Evolutionary conservation across 2,113 vertebrate species (phyloP).

Genomic region (Patagioenas fasciata): DNA sequence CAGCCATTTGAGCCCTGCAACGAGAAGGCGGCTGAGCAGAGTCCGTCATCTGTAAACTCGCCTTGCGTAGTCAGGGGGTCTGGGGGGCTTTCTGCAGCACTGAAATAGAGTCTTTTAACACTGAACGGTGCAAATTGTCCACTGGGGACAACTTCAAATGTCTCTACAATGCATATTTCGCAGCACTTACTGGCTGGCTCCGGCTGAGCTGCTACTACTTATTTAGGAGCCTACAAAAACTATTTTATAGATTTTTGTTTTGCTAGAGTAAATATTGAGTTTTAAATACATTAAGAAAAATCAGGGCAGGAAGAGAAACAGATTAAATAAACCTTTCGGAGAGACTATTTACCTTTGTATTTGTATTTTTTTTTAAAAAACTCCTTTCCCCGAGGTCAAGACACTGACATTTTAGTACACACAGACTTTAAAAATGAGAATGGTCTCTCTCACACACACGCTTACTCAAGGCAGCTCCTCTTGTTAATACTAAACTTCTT

Average conservation of each 20-base stretch:
- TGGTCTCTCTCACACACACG: not conserved
- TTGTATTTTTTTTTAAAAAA: not conserved
- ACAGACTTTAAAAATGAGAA: constrained; percentile 55
- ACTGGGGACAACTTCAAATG: constrained; percentile 73
- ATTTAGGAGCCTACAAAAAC: constrained; percentile 64
- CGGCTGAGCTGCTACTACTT: constrained; percentile 62
- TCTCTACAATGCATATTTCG: constrained; percentile 64
- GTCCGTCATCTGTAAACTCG: constrained; percentile 69
- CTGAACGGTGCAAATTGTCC: constrained; percentile 71
- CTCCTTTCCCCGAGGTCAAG: constrained; percentile 38
- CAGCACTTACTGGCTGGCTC: constrained; percentile 64
- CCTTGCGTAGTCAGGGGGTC: constrained; percentile 55
- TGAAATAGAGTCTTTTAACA: constrained; percentile 74
- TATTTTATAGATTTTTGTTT: constrained; percentile 58
- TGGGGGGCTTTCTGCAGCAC: constrained; percentile 56
- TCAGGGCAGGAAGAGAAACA: constrained; percentile 50
- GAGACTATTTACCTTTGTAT: constrained; percentile 60
- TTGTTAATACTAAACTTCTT: constrained; percentile 76
- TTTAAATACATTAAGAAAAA: constrained; percentile 73
- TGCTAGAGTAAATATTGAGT: constrained; percentile 59
- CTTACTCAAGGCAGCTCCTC: constrained; percentile 60
- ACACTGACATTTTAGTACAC: constrained; percentile 60
- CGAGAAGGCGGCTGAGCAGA: constrained; percentile 41
- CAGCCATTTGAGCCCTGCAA: constrained; percentile 66
- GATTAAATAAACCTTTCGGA: constrained; percentile 68